Conservation (phyloP, 1,140 invertebrate species). For the Drosophila sturtevanti region DNA sequence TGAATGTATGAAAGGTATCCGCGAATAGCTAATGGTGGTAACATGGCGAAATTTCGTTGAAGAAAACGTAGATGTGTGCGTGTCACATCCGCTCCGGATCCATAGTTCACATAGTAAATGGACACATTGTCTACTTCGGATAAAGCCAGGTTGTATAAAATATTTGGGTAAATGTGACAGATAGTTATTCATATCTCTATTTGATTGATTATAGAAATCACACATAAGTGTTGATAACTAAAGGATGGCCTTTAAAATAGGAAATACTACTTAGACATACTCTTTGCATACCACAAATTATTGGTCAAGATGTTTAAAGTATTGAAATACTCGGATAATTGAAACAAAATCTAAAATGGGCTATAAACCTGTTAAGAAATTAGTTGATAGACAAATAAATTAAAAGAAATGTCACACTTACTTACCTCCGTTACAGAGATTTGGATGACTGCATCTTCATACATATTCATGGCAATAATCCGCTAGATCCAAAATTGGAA, state of each 20-base stretch:
- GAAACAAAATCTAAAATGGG: conserved; percentile 65
- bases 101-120: conserved; percentile 45
- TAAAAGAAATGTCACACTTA: neutral
- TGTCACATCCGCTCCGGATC: neutral
- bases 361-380: conserved; percentile 26
- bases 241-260: neutral
- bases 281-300: conserved; percentile 24
- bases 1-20: conserved; percentile 36
- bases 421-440: conserved; percentile 27
- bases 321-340: neutral
- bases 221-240: too few species aligned
- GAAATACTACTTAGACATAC: too few species aligned
- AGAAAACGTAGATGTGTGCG: conserved; percentile 22
- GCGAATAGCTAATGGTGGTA: conserved; percentile 25
- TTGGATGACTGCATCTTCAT: neutral
- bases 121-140: neutral
- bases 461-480: neutral
- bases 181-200: neutral
- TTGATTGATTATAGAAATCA: too few species aligned
- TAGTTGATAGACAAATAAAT: too few species aligned
- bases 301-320: neutral
- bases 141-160: conserved; percentile 18
- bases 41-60: neutral
- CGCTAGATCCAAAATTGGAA: neutral
- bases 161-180: neutral